These are phyloP conservation scores for Dendrolimus houi DNA, from an alignment of 2,888 invertebrate species.

Conservation along the genomic window DNA sequence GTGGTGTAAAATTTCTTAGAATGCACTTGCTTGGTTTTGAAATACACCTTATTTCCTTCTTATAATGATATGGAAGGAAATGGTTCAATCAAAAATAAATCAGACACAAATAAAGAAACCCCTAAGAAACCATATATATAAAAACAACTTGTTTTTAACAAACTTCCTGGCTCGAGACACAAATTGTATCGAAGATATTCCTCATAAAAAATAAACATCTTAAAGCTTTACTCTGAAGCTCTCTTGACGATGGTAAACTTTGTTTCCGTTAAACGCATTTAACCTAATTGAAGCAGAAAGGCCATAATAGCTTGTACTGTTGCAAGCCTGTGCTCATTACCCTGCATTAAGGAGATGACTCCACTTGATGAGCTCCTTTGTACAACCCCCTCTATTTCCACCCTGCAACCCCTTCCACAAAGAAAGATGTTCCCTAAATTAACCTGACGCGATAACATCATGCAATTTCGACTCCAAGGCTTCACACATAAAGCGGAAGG, in stretches of 20 bases:
- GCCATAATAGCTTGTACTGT: neutral
- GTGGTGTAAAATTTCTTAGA: too few species aligned
- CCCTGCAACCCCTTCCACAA: neutral
- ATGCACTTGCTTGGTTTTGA: too few species aligned
- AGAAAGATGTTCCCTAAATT: neutral
- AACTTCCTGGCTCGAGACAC: too few species aligned
- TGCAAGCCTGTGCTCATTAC: slow-evolving; percentile 21
- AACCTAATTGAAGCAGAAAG: neutral
- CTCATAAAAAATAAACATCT: too few species aligned
- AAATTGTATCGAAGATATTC: too few species aligned
- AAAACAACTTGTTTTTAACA: too few species aligned
- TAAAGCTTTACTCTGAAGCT: too few species aligned
- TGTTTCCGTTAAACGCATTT: neutral
- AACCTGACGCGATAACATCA: neutral
- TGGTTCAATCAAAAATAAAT: too few species aligned
- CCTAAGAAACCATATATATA: too few species aligned
- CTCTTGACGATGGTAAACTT: neutral
- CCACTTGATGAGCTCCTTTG: slow-evolving; percentile 33
- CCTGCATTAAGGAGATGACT: slow-evolving; percentile 35
- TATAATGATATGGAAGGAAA: too few species aligned
- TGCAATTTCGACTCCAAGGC: neutral
- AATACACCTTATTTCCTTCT: too few species aligned
- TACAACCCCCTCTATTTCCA: slow-evolving; percentile 4
- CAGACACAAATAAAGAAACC: too few species aligned
- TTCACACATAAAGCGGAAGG: neutral